These are phyloP conservation scores for Diplolepis rosae DNA, from an alignment of 2,888 invertebrate species.

Conservation along the genomic window DNA sequence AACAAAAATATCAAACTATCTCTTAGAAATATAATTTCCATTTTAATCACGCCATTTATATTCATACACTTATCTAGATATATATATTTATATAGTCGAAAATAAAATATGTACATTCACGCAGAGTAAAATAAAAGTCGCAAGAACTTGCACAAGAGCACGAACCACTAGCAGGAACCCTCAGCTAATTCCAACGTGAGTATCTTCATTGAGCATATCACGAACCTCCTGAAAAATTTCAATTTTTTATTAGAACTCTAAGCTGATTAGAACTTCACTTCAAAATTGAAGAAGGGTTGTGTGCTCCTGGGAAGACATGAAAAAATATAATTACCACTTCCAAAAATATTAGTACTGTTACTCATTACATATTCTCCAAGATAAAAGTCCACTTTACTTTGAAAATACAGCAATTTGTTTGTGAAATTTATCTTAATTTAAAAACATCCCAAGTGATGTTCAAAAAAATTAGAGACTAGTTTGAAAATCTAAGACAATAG, in stretches of 20 bases:
- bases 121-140: constrained; percentile 37
- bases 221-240: constrained; percentile 61
- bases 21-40: constrained; percentile 20
- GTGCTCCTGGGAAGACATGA: no score
- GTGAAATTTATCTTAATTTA: no score
- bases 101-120: constrained; percentile 49
- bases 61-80: constrained; percentile 46
- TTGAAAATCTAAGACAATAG: no score
- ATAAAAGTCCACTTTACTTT: no score
- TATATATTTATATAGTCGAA: constrained; percentile 38
- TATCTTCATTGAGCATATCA: constrained; percentile 61
- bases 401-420: no score
- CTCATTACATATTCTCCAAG: no score
- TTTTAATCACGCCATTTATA: constrained; percentile 32
- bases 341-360: no score
- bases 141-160: constrained; percentile 34
- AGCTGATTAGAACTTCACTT: background rate
- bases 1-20: no score
- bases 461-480: no score
- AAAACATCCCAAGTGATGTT: no score
- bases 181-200: constrained; percentile 67
- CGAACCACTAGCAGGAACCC: constrained; percentile 34
- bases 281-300: background rate
- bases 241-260: background rate
- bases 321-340: no score